phyloP scores from a whole-genome alignment of 2,113 vertebrate species.

The Origma solitaria region DNA sequence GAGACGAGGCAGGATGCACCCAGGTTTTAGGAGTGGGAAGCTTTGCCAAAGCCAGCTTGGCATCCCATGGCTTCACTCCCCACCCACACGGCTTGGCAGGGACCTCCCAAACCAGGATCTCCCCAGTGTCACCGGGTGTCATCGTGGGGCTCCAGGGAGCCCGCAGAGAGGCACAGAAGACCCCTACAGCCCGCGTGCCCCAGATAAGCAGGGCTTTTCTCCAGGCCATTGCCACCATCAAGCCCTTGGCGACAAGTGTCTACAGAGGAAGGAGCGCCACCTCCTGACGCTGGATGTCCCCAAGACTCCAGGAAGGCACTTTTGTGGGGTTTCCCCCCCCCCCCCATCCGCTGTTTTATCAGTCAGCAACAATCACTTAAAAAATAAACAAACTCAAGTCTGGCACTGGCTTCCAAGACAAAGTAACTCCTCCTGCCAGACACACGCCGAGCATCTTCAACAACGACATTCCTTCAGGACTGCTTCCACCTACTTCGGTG shows the following conservation, averaged over 20 bases:
- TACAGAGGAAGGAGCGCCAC: conserved; percentile 43
- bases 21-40: rapidly evolving
- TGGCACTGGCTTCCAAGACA: neutral
- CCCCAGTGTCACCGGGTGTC: too few species aligned
- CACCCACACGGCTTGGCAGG: rapidly evolving
- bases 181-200: rapidly evolving
- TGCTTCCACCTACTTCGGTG: neutral
- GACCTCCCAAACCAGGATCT: neutral
- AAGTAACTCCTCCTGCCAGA: neutral
- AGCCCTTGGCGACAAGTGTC: neutral
- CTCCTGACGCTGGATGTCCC: neutral
- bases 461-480: neutral
- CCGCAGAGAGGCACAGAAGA: rapidly evolving
- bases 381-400: neutral
- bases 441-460: rapidly evolving
- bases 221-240: neutral
- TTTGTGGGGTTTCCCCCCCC: rapidly evolving
- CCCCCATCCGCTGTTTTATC: neutral
- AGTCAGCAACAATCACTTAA: neutral
- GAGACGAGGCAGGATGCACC: rapidly evolving
- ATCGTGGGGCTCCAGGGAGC: rapidly evolving
- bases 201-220: neutral
- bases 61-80: rapidly evolving
- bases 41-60: neutral
- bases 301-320: rapidly evolving